Base-by-base conservation (phyloP, 2,797 vertebrate species). In the Nannoperca obscura region DNA sequence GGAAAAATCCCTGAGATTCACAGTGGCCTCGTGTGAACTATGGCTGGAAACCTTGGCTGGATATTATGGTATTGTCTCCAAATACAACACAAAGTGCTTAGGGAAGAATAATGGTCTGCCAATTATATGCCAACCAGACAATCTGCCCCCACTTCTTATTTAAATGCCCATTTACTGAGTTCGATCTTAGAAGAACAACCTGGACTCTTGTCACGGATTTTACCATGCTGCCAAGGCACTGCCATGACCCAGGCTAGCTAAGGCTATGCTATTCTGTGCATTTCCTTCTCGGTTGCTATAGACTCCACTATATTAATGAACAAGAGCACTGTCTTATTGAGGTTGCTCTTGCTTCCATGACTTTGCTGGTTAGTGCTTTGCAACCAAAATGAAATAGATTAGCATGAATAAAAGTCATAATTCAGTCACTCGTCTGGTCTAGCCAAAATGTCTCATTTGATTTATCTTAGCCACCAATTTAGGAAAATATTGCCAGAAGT, bases 21-120 rank as follows among this genome's bases (percentile, higher is more conserved):
- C 20, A 30, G 49, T 71, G 57, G 44, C 72, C 70, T 87, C 32
- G 47, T 71, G 71, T 77, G 65, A 90, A 71, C 38, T 72, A 54
- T 30, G 74, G 34, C 69, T 78, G 62, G 54, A 83, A 87, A 77
- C 30, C 27, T n/a, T 69, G 57, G 55, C 65, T 76, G 9, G 46
- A n/a, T 50, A 49, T 74, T 17, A 34, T 20, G 6, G 32, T 52
- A 32, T 5, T 55, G 36, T 66, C 38, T 68, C 59, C 42, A 85
- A 71, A 86, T 65, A 47, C 2, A 60, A 77, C 15, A 66, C 17
- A 47, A 42, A 60, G 24, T 42, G 20, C 30, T 34, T 8, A 1
- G 7, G 12, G 55, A 24, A 46, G 40, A 78, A 76, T 55, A 70
- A 24, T 60, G 61, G 70, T 64, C 27, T 50, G 24, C 42, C 47